Conservation (phyloP, 1,140 invertebrate species). For the Chionoecetes opilio region DNA sequence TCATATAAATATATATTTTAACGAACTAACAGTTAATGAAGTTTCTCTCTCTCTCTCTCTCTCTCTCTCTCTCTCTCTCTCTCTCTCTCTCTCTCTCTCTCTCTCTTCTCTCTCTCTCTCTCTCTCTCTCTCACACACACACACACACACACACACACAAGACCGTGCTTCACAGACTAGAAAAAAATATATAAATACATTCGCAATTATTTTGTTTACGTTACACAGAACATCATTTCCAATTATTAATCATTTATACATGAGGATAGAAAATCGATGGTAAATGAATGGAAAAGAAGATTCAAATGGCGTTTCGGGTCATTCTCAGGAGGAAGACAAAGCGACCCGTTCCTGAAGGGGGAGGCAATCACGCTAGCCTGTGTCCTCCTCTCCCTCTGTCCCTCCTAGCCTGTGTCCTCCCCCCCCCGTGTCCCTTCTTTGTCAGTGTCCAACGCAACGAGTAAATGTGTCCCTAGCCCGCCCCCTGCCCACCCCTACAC, state of each 20-base stretch:
- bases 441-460: constrained; percentile 64
- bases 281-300: not conserved
- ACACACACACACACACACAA: too few species aligned
- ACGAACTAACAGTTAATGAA: constrained; percentile 51
- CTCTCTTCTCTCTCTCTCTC: too few species aligned
- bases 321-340: constrained; percentile 8
- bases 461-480: constrained; percentile 53
- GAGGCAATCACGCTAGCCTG: constrained; percentile 33
- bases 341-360: not conserved
- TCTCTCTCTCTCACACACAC: too few species aligned
- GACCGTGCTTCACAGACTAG: too few species aligned
- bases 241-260: too few species aligned
- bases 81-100: too few species aligned
- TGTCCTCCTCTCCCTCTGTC: not conserved
- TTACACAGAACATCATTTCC: too few species aligned
- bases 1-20: constrained; percentile 51
- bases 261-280: not conserved
- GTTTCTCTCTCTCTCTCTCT: not conserved
- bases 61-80: too few species aligned
- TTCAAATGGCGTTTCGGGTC: not conserved
- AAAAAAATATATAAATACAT: too few species aligned
- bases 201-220: too few species aligned
- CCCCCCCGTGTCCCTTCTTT: constrained; percentile 30
- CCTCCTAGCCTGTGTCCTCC: too few species aligned
- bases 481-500: constrained; percentile 41